Percentiles rank a stretch among this genome's conserved stretches.
Conservation (phyloP, 2,888 invertebrate species). For the Pilophorus perplexus region DNA sequence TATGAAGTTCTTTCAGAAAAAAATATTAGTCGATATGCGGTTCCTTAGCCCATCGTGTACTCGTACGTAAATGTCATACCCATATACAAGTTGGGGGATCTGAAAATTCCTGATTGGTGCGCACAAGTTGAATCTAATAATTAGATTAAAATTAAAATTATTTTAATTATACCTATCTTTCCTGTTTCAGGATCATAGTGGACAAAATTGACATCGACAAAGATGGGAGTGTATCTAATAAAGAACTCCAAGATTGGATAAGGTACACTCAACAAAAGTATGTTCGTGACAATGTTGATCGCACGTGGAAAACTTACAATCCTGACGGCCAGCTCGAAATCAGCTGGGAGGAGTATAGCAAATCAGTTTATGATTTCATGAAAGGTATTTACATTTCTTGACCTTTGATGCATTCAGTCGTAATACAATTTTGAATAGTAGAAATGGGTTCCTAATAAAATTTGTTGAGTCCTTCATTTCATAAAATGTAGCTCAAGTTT, state of each 20-base stretch:
- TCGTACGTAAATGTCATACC: no score
- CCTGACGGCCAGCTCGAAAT: constrained; percentile 71
- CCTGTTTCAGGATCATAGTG: constrained; percentile 80
- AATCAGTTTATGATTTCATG: constrained; percentile 83
- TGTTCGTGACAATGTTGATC: constrained; percentile 85
- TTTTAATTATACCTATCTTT: no score
- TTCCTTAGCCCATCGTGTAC: no score
- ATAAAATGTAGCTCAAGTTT: background rate
- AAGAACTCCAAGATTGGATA: constrained; percentile 95
- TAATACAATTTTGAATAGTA: background rate
- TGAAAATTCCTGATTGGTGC: no score
- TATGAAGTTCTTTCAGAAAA: no score
- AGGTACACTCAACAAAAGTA: constrained; percentile 85
- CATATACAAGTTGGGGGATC: no score
- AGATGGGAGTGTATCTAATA: constrained; percentile 77
- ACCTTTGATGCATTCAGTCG: background rate
- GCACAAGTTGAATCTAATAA: no score
- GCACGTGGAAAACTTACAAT: constrained; percentile 91
- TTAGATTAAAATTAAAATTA: no score
- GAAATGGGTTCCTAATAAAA: background rate
- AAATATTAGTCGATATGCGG: no score
- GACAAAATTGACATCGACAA: constrained; percentile 88
- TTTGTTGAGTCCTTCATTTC: no score
- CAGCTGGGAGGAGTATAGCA: constrained; percentile 79
- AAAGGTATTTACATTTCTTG: constrained; percentile 55